Evolutionary conservation across 2,888 invertebrate genomes (phyloP).

Genomic region (Apamea epomidion): DNA sequence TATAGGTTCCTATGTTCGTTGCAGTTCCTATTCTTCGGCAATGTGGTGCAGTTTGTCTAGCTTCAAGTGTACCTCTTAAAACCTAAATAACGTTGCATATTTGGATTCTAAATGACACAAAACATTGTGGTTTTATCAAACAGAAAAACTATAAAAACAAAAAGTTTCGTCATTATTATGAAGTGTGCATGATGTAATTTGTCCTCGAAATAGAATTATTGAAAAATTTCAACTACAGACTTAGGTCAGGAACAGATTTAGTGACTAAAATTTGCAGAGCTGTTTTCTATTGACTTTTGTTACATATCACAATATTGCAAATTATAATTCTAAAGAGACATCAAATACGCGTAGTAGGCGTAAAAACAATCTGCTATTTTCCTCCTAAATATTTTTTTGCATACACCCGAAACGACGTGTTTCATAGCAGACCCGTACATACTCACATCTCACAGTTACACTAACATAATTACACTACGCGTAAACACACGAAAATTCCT

Average conservation of each 20-base stretch:
- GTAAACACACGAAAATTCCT: conserved; percentile 64
- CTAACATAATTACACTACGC: conserved; percentile 68
- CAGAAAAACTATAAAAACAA: neutral
- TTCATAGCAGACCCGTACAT: conserved; percentile 53
- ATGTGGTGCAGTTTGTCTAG: neutral
- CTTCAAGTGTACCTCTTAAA: too few relatives aligned
- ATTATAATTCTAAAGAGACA: neutral
- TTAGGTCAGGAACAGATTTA: conserved; percentile 28
- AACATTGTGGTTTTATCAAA: neutral
- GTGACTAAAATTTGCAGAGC: neutral
- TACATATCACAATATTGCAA: conserved; percentile 7
- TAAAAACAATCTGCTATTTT: conserved; percentile 42
- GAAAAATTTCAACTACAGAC: conserved; percentile 44
- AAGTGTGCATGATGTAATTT: neutral
- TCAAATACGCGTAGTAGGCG: neutral
- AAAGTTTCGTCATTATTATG: neutral
- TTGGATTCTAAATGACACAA: neutral
- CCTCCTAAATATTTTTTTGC: conserved; percentile 44
- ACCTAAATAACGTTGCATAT: neutral
- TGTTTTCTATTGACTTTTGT: neutral
- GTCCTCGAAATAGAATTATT: neutral
- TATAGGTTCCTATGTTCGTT: neutral
- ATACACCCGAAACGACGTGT: conserved; percentile 50
- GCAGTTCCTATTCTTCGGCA: neutral
- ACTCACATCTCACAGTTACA: conserved; percentile 66